Percentiles rank a stretch among this genome's conserved stretches.
Evolutionary conservation across 2,797 vertebrate genomes (phyloP).

Genomic region (Anniella stebbinsi): DNA sequence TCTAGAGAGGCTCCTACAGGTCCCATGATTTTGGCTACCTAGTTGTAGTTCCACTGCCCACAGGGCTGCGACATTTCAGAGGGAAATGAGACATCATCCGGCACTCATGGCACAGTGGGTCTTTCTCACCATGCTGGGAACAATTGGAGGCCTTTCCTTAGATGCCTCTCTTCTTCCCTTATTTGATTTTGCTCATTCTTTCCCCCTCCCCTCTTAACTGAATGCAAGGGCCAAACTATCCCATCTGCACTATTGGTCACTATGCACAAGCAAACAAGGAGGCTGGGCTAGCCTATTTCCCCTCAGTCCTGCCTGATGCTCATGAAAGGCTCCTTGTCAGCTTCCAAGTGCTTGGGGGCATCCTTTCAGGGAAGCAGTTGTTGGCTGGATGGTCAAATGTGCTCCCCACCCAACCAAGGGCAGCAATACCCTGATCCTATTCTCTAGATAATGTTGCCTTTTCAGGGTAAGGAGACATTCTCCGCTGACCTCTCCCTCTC

Average conservation of each 20-base stretch:
- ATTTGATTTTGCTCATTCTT: background rate
- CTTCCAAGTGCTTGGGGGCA: background rate
- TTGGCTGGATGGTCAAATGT: background rate
- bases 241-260: background rate
- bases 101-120: background rate
- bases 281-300: background rate
- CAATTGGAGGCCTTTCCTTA: background rate
- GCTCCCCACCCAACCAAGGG: no score
- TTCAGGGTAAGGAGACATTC: background rate
- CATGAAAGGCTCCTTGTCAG: background rate
- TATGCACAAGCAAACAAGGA: background rate
- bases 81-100: constrained; percentile 52
- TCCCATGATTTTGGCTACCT: background rate
- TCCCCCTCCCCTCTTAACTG: background rate
- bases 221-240: background rate
- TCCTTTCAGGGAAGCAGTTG: background rate
- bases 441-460: background rate
- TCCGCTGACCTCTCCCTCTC: background rate
- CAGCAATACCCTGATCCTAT: background rate
- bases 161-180: no score
- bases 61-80: constrained; percentile 43
- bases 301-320: background rate
- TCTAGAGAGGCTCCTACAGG: background rate
- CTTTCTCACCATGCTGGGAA: background rate
- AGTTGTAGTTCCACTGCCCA: background rate